These are phyloP conservation scores for Mirounga angustirostris DNA, from an alignment of 2,113 vertebrate species.

Conservation along the genomic window DNA sequence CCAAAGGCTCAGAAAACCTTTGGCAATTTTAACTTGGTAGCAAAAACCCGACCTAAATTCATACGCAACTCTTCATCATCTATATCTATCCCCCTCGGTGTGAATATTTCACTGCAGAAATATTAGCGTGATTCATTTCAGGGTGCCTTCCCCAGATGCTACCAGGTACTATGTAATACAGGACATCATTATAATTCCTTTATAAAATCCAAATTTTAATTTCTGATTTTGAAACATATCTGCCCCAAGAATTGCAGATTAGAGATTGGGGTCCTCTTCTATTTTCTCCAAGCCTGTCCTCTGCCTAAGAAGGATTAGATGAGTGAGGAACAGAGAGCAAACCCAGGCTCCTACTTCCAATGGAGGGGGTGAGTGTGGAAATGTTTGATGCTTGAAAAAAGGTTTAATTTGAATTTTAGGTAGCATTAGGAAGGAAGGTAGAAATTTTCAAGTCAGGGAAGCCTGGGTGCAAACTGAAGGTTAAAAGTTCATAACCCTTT, in stretches of 20 bases:
- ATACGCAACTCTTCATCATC: not conserved
- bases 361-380: not conserved
- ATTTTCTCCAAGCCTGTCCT: not conserved
- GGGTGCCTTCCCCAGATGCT: not conserved
- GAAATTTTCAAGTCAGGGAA: not conserved
- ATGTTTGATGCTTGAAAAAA: not conserved
- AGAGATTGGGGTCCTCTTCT: not conserved
- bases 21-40: not conserved
- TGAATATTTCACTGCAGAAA: not conserved
- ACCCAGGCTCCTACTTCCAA: not conserved
- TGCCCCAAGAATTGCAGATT: not conserved
- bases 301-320: not conserved
- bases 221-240: not conserved
- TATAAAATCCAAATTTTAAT: not conserved
- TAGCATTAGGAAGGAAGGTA: not conserved
- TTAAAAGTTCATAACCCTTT: not conserved
- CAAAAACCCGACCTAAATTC: not conserved
- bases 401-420: not conserved
- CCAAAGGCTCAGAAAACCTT: slow-evolving; percentile 74
- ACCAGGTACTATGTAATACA: not conserved
- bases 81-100: not conserved
- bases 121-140: not conserved
- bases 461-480: not conserved
- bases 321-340: fast-evolving
- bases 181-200: not conserved